phyloP scores from a whole-genome alignment of 2,797 vertebrate genomes.

The Jordanella pulchra region DNA sequence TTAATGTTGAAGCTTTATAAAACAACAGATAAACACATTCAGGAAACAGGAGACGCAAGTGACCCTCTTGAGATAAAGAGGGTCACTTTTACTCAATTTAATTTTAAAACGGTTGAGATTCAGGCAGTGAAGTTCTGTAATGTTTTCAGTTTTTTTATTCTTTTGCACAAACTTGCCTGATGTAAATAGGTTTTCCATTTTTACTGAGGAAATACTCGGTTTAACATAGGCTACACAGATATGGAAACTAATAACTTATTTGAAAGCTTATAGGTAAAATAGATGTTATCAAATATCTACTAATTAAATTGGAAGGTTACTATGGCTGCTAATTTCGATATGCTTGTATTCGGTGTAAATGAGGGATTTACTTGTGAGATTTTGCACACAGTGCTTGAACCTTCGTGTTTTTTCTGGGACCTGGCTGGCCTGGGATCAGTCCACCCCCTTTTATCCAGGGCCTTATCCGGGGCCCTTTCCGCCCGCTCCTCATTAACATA shows the following conservation, averaged over 20 bases:
- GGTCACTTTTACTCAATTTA: background rate
- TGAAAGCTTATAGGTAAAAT: background rate
- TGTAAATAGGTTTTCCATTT: background rate
- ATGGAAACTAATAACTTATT: background rate
- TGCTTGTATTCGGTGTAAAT: background rate
- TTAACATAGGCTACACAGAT: background rate
- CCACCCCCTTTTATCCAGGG: constrained; percentile 11
- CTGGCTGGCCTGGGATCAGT: constrained; percentile 13
- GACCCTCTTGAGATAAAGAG: background rate
- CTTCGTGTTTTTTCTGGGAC: background rate
- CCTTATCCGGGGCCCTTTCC: background rate
- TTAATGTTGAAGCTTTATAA: too few species aligned
- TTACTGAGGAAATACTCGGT: background rate
- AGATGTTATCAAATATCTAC: background rate
- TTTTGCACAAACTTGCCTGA: background rate
- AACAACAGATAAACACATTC: too few species aligned
- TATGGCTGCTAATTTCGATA: background rate
- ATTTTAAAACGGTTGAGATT: background rate
- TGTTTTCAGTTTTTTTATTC: too few species aligned
- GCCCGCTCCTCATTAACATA: constrained; percentile 33
- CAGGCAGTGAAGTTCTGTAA: too few species aligned
- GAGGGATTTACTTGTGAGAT: background rate
- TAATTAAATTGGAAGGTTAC: background rate
- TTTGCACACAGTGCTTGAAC: background rate
- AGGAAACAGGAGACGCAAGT: too few species aligned